Percentiles rank a stretch among this genome's conserved stretches.
phyloP scores from a whole-genome alignment of 2,113 vertebrate species.

The Ceratotherium simum region DNA sequence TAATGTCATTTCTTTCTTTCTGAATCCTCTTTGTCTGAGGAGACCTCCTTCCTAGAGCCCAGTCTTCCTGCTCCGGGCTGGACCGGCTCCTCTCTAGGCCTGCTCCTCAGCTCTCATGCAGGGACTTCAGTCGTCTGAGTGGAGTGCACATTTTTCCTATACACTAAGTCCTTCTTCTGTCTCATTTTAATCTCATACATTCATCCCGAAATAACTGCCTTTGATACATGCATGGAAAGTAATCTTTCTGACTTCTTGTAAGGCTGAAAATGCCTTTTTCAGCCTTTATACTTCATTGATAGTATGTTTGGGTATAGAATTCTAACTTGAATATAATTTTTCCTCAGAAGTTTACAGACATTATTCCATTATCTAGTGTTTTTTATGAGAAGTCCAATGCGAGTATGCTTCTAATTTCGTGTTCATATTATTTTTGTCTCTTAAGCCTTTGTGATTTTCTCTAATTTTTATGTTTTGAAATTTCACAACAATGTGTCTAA shows the following conservation, averaged over 20 bases:
- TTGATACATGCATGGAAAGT: background rate
- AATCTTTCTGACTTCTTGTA: background rate
- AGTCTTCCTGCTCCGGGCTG: background rate
- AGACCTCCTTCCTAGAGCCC: background rate
- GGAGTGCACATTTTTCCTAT: background rate
- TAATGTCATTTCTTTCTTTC: background rate
- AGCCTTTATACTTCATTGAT: background rate
- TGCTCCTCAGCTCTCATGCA: background rate
- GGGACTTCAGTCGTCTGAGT: background rate
- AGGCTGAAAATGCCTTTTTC: background rate
- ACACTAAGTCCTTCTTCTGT: background rate
- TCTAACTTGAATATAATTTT: background rate
- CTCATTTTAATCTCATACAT: conserved; percentile 1
- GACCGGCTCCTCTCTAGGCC: background rate
- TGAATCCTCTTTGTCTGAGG: background rate
- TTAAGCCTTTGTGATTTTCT: background rate
- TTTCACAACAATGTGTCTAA: background rate
- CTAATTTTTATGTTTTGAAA: background rate
- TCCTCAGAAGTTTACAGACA: background rate
- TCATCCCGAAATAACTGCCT: background rate
- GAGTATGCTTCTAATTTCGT: background rate
- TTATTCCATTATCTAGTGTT: background rate
- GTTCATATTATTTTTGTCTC: background rate
- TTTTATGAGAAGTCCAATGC: background rate
- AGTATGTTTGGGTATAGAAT: background rate